Base-by-base conservation (phyloP, 2,888 invertebrate genomes). In the Eupithecia subfuscata region DNA sequence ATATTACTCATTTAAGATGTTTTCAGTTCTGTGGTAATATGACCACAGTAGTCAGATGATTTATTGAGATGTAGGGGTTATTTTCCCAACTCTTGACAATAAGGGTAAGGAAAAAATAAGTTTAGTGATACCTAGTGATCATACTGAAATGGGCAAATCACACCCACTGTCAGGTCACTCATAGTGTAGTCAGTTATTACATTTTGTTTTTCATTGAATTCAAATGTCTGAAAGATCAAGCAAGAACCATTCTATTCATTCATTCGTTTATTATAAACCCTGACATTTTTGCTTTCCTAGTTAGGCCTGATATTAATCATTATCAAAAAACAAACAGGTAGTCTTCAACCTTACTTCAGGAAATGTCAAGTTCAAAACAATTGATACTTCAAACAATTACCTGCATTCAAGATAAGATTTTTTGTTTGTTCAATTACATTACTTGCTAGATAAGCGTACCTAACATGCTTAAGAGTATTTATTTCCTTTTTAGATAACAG, bases 301-400 rank as follows among this genome's bases (percentile, higher is more conserved):
- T 25, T 60, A 14, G 11, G 14, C 14, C 12, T 60, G 25, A 25
- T 25, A 56, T 56, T 22, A 60, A 60, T 60, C 25, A 11, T 67
- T 37, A 37, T 37, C n/a, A n/a, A n/a, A 67, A 67, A 4, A 37
- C 37, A 37, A 37, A 7, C n/a, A n/a, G 65, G 11, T 37, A 37
- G 16, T 67, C 40, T 65, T 65, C 34, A 67, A 37, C 37, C 40
- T 64, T 67, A 67, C 14, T 40, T 68, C 16, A 40, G n/a, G 18
- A 25, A 68, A 70, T 63, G 71, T 71, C 71, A 75, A 75, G 75
- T 68, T 75, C 71, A 69, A n/a, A 43, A 71, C 18, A 56, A 48
- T 65, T 43, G 45, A 40, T 30, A 63, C n/a, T 67, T 60, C 48
- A 73, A 74, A 76, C 68, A 75, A 75, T 71, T 45, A 75, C 71